phyloP scores from a whole-genome alignment of 2,113 vertebrate genomes.

The Bungarus multicinctus region DNA sequence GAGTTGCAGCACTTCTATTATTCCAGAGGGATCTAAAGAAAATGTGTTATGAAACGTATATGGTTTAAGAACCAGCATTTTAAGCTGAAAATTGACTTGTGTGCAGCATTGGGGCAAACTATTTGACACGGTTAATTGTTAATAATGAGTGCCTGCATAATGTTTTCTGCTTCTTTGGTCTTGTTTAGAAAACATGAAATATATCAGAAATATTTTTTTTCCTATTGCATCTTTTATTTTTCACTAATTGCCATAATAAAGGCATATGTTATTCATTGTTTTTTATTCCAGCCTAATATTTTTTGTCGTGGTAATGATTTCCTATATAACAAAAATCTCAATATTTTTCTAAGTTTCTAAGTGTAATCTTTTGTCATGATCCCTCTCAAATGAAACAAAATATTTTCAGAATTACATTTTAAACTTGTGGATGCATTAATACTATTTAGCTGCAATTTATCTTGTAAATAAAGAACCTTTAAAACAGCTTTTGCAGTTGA shows the following conservation, averaged over 20 bases:
- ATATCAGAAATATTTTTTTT: background rate
- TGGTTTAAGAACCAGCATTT: constrained; percentile 39
- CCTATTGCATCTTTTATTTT: background rate
- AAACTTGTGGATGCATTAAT: constrained; percentile 15
- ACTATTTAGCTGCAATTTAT: constrained; percentile 15
- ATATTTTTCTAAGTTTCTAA: constrained; percentile 37
- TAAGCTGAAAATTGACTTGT: constrained; percentile 43
- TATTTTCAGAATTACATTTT: constrained; percentile 27
- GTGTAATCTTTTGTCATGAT: constrained; percentile 50
- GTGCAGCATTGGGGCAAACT: constrained; percentile 28
- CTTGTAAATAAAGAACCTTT: constrained; percentile 15
- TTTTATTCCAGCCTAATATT: constrained; percentile 27
- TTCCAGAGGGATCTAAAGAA: background rate
- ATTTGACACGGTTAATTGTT: background rate
- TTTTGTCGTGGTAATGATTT: constrained; percentile 37
- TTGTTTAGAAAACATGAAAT: background rate
- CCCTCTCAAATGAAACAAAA: constrained; percentile 2
- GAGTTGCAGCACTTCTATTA: constrained; percentile 13
- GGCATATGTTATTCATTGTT: background rate
- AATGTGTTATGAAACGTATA: constrained; percentile 1
- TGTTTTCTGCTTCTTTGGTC: background rate
- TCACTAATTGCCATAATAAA: background rate
- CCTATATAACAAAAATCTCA: constrained; percentile 42
- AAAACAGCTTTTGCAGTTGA: constrained; percentile 37
- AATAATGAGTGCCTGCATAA: background rate